phyloP scores from a whole-genome alignment of 2,797 vertebrate genomes.

The Nothura maculosa region DNA sequence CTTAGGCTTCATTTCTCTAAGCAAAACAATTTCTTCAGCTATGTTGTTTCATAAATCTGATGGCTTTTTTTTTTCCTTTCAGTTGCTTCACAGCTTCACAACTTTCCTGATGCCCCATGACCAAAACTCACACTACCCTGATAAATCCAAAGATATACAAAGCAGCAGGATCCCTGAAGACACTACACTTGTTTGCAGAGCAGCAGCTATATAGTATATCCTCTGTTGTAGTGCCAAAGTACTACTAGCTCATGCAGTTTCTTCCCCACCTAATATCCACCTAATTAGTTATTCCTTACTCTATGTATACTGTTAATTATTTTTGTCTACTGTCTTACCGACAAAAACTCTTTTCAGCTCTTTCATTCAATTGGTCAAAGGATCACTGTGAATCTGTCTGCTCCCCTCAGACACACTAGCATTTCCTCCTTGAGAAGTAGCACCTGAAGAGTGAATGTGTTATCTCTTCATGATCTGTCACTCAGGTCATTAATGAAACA shows the following conservation, averaged over 20 bases:
- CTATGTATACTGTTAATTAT: not conserved
- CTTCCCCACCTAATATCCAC: not conserved
- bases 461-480: not conserved
- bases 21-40: not conserved
- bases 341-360: not conserved
- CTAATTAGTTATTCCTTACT: not conserved
- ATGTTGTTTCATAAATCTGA: not conserved
- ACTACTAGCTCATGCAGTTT: not conserved
- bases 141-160: not conserved
- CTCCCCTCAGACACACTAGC: not conserved
- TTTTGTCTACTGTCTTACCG: not conserved
- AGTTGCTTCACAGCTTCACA: not conserved
- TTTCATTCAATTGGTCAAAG: not conserved
- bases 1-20: not conserved
- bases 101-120: not conserved
- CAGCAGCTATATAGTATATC: not conserved
- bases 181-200: not conserved
- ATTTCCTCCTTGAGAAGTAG: not conserved
- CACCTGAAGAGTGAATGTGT: not conserved
- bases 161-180: not conserved
- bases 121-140: not conserved
- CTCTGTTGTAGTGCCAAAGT: not conserved
- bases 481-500: not conserved
- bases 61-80: not conserved
- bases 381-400: not conserved